phyloP scores from a whole-genome alignment of 2,113 vertebrate genomes.

The Plecotus auritus region DNA sequence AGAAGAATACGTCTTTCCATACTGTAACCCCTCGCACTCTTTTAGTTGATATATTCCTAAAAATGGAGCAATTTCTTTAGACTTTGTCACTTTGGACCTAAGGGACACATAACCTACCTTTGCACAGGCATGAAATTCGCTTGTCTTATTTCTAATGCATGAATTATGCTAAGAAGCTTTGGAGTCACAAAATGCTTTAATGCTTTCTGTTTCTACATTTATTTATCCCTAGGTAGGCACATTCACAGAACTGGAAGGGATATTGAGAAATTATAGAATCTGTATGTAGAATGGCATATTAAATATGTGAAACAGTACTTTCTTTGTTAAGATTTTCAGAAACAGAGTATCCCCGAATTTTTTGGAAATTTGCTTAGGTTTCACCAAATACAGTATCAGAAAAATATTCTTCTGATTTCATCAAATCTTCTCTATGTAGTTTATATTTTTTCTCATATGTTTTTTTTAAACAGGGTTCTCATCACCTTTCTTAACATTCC shows the following conservation, averaged over 20 bases:
- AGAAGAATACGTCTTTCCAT: constrained; percentile 28
- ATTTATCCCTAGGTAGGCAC: constrained; percentile 61
- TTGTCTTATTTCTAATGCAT: constrained; percentile 56
- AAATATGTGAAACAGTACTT: neutral
- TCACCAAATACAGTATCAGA: neutral
- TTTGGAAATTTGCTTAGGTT: neutral
- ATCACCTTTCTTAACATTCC: neutral
- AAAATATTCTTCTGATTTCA: neutral
- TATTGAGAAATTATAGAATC: constrained; percentile 15
- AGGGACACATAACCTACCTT: constrained; percentile 55
- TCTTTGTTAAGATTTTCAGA: neutral
- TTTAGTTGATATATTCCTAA: constrained; percentile 65
- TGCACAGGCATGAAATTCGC: constrained; percentile 54
- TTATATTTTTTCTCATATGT: neutral
- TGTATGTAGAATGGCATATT: neutral
- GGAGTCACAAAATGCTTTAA: constrained; percentile 62
- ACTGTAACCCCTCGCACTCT: neutral
- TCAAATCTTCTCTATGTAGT: neutral
- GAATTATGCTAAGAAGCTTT: constrained; percentile 60
- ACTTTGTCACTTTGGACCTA: constrained; percentile 52
- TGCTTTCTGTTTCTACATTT: constrained; percentile 64
- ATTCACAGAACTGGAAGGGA: constrained; percentile 13
- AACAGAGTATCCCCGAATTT: neutral
- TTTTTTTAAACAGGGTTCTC: neutral
- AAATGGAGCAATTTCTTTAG: constrained; percentile 53